Evolutionary conservation across 2,113 vertebrate species (phyloP).

Genomic region (Rhadina sibilatrix): DNA sequence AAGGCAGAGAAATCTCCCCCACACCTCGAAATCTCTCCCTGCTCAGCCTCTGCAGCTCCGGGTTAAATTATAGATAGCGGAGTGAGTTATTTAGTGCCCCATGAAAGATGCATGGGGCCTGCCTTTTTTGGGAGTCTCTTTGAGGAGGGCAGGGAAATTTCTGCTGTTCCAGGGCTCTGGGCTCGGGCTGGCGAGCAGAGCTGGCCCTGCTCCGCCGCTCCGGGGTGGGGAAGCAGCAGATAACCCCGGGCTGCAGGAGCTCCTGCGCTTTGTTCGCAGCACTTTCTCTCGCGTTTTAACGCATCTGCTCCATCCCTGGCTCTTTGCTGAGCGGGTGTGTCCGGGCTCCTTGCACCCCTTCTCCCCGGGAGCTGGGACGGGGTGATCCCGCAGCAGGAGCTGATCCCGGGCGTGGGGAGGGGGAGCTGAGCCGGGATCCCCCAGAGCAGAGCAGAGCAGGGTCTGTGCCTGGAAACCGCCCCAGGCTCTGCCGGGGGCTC

Average conservation of each 20-base stretch:
- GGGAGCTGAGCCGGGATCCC: background rate
- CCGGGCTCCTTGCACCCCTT: background rate
- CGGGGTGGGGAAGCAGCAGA: background rate
- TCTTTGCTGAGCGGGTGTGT: background rate
- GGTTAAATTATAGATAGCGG: slow-evolving; percentile 6
- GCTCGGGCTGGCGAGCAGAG: background rate
- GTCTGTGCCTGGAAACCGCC: background rate
- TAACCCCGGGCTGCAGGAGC: background rate
- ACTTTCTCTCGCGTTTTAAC: background rate
- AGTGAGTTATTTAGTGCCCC: background rate
- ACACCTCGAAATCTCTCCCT: background rate
- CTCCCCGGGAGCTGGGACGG: background rate
- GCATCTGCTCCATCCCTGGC: background rate
- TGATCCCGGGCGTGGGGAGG: background rate
- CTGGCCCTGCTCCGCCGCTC: background rate
- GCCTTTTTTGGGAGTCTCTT: background rate
- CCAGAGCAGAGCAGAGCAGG: fast-evolving
- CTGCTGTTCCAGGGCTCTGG: background rate
- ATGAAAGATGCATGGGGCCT: slow-evolving; percentile 1
- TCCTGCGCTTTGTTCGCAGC: background rate
- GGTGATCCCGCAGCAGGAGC: background rate
- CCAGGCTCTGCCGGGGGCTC: fast-evolving
- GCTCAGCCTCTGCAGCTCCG: background rate
- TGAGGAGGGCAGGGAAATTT: background rate
- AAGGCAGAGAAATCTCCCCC: background rate